Evolutionary conservation across 2,888 invertebrate species (phyloP).

Genomic region (Cephus rjabovi): DNA sequence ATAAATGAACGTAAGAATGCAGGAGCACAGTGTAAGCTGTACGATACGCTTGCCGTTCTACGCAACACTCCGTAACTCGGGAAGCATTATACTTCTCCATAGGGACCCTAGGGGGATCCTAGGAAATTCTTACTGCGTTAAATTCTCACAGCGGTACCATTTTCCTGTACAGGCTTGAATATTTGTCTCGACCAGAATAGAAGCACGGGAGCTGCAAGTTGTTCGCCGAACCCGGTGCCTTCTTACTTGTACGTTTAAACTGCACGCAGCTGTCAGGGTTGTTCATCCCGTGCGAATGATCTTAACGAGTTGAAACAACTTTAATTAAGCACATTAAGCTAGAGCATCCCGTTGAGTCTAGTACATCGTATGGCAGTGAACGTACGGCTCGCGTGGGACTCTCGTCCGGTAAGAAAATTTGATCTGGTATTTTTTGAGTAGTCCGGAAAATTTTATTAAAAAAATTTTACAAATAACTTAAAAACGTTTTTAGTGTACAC

Average conservation of each 20-base stretch:
- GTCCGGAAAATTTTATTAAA: neutral
- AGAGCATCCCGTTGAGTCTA: conserved; percentile 48
- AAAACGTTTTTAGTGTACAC: neutral
- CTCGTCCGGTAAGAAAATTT: conserved; percentile 13
- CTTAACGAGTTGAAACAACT: conserved; percentile 66
- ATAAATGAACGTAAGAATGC: neutral
- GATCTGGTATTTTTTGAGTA: neutral
- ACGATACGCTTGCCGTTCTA: neutral
- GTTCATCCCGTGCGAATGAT: conserved; percentile 61
- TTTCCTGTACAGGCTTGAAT: neutral
- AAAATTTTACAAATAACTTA: neutral
- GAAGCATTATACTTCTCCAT: neutral
- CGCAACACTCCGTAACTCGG: neutral
- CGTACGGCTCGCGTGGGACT: conserved; percentile 13
- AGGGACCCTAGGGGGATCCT: neutral
- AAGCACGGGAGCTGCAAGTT: neutral
- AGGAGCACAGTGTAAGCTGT: neutral
- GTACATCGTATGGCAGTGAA: conserved; percentile 25
- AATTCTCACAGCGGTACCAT: neutral
- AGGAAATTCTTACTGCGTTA: neutral
- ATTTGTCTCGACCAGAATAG: neutral
- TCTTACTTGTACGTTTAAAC: conserved; percentile 7
- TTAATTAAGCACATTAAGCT: conserved; percentile 63
- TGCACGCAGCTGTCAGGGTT: conserved; percentile 42
- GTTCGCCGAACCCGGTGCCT: conserved; percentile 9